These are phyloP conservation scores for Chauna torquata DNA, from an alignment of 2,113 vertebrate genomes.

Conservation along the genomic window DNA sequence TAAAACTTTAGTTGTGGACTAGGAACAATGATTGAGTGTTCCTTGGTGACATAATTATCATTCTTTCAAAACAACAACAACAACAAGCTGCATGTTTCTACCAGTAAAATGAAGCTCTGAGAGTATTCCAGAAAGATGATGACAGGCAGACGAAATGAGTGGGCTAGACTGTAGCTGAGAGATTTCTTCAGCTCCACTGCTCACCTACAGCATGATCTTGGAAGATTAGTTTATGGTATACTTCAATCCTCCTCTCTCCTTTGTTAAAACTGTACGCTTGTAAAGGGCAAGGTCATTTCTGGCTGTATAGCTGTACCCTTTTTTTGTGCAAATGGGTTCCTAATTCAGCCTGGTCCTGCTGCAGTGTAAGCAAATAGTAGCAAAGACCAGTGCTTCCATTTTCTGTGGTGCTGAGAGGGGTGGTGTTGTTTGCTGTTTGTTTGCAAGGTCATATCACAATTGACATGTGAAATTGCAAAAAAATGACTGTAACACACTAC, in stretches of 20 bases:
- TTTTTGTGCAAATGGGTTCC: background rate
- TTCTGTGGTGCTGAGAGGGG: background rate
- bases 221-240: background rate
- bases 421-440: background rate
- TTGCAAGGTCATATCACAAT: background rate
- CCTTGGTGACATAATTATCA: background rate
- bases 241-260: background rate
- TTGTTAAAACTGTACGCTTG: fast-evolving
- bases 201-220: background rate
- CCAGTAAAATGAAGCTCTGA: background rate
- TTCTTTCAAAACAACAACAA: background rate
- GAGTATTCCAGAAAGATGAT: background rate
- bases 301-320: background rate
- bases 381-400: background rate
- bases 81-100: background rate
- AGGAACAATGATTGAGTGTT: background rate
- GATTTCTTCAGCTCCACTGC: background rate
- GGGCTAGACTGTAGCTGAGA: background rate
- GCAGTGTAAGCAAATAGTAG: background rate
- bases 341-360: background rate
- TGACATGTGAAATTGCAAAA: fast-evolving
- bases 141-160: background rate
- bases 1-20: background rate
- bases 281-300: background rate
- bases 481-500: background rate